Conservation (phyloP, 2,888 invertebrate species). For the Brenthis ino region DNA sequence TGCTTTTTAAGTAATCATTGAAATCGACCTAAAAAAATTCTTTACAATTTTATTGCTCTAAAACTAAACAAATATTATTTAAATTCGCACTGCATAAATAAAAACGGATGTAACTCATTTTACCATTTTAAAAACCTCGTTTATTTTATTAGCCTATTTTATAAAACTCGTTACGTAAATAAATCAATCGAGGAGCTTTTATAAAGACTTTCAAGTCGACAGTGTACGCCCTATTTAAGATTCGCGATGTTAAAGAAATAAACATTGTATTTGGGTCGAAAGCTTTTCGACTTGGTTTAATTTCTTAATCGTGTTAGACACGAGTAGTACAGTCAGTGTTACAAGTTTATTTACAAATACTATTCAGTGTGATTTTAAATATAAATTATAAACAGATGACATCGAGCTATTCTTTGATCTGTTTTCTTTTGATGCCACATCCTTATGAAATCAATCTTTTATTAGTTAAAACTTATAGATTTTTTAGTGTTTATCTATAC, state of each 20-base stretch:
- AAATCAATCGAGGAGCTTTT: conserved; percentile 5
- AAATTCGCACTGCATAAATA: no score
- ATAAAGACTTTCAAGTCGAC: not conserved
- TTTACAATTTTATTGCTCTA: no score
- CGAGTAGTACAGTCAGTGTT: not conserved
- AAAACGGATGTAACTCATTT: no score
- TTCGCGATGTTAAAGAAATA: not conserved
- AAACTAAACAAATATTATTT: no score
- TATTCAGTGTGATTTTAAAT: not conserved
- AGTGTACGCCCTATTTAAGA: not conserved
- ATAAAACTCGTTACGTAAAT: not conserved
- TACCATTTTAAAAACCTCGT: not conserved
- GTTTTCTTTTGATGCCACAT: no score
- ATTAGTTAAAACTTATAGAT: no score
- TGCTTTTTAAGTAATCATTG: no score
- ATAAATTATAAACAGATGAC: not conserved
- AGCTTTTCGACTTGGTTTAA: conserved; percentile 1
- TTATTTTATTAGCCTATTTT: not conserved
- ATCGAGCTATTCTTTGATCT: not conserved
- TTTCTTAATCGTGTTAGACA: conserved; percentile 13
- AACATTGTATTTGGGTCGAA: not conserved
- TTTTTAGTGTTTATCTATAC: no score
- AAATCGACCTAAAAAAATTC: no score
- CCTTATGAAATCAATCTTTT: no score
- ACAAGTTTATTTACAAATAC: conserved; percentile 7